These are phyloP conservation scores for Dendrocincla tyrannina DNA, from an alignment of 2,797 vertebrate species.

Conservation along the genomic window DNA sequence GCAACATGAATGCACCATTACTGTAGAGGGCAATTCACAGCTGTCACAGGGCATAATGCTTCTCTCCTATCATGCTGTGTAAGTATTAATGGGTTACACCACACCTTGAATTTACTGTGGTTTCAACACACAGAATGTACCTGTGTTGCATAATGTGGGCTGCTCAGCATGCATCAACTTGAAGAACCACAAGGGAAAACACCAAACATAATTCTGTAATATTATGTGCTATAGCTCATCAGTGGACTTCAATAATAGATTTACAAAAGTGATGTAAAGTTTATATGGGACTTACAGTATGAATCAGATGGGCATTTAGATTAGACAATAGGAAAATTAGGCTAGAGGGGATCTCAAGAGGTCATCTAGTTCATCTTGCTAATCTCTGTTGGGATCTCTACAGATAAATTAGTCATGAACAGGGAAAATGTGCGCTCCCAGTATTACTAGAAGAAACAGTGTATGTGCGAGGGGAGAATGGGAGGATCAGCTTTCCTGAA, in stretches of 20 bases:
- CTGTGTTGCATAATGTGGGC: rapidly evolving
- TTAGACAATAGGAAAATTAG: background rate
- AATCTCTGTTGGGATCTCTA: background rate
- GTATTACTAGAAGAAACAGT: background rate
- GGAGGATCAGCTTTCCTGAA: background rate
- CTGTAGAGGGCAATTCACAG: background rate
- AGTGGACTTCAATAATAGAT: background rate
- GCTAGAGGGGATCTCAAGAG: background rate
- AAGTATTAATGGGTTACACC: background rate
- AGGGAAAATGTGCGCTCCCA: background rate
- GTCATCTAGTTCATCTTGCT: background rate
- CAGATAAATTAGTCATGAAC: background rate
- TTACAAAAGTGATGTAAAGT: background rate
- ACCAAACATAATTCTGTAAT: background rate
- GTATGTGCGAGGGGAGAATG: background rate
- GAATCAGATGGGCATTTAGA: background rate
- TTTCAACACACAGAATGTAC: slow-evolving; percentile 1
- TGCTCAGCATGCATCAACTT: slow-evolving; percentile 14
- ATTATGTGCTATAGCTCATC: background rate
- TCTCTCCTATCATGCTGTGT: background rate
- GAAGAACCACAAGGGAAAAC: slow-evolving; percentile 23
- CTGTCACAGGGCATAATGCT: background rate
- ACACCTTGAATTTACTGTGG: background rate
- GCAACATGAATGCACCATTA: background rate
- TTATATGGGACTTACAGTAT: background rate